Conservation (phyloP, 2,888 invertebrate genomes). For the Glaucopsyche alexis region DNA sequence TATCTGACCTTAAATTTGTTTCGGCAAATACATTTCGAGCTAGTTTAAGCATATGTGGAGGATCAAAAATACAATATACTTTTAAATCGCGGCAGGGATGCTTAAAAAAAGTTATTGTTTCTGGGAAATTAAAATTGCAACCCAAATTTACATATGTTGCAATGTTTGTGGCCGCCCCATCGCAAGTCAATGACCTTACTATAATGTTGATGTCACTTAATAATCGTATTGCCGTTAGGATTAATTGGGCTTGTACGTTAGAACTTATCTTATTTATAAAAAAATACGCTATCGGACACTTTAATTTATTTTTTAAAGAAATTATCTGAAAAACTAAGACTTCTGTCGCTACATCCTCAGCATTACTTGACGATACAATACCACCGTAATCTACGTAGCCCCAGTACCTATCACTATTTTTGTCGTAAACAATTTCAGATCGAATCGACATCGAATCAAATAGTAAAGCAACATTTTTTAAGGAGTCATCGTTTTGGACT, state of each 20-base stretch:
- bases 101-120: not conserved
- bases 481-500: too few relatives aligned
- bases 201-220: not conserved
- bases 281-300: conserved; percentile 25
- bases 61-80: not conserved
- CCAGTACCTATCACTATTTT: too few relatives aligned
- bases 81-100: not conserved
- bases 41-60: conserved; percentile 22
- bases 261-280: conserved; percentile 28
- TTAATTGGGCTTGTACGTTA: conserved; percentile 17
- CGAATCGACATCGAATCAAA: too few relatives aligned
- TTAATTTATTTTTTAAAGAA: conserved; percentile 24
- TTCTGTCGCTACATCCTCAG: too few relatives aligned
- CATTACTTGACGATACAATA: too few relatives aligned
- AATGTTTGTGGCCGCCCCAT: not conserved
- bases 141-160: not conserved
- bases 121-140: not conserved
- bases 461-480: too few relatives aligned
- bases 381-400: too few relatives aligned
- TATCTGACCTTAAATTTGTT: not conserved
- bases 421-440: too few relatives aligned
- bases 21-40: conserved; percentile 17
- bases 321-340: too few relatives aligned
- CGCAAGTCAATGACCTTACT: not conserved
- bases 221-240: conserved; percentile 19